These are phyloP conservation scores for Neoniphon sammara DNA, from an alignment of 2,797 vertebrate species.

Conservation along the genomic window DNA sequence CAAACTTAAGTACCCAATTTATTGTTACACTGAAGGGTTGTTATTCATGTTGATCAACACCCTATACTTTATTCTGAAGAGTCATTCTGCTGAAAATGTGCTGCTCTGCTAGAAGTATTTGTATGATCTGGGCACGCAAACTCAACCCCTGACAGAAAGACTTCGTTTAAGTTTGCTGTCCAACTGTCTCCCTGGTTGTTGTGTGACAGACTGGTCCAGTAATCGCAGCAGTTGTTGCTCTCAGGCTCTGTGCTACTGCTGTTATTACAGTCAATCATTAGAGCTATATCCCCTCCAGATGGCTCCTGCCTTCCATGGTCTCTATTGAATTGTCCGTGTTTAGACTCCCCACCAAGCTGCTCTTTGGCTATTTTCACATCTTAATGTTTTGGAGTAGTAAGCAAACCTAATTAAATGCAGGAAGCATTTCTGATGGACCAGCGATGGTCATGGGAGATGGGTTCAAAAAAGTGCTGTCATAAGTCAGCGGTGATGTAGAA, in stretches of 20 bases:
- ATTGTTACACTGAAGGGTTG: slow-evolving; percentile 3
- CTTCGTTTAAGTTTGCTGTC: slow-evolving; percentile 12
- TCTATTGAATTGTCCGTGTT: slow-evolving; percentile 76
- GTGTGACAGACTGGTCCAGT: slow-evolving; percentile 53
- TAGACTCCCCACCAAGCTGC: slow-evolving; percentile 61
- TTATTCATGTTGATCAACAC: slow-evolving; percentile 21
- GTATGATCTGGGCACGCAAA: slow-evolving; percentile 7
- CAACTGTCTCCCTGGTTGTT: slow-evolving; percentile 28
- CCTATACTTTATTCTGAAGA: not conserved
- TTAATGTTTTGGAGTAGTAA: slow-evolving; percentile 49
- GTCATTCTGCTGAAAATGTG: not conserved
- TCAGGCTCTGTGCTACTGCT: slow-evolving; percentile 60
- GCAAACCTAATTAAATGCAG: slow-evolving; percentile 56
- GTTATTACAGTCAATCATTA: slow-evolving; percentile 75
- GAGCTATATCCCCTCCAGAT: slow-evolving; percentile 78
- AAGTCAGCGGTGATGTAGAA: slow-evolving; percentile 32
- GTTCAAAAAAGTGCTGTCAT: slow-evolving; percentile 37
- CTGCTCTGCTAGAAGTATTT: slow-evolving; percentile 21
- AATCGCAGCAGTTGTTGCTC: slow-evolving; percentile 60
- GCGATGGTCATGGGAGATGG: slow-evolving; percentile 32
- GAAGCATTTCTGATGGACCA: slow-evolving; percentile 29
- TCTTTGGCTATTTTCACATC: slow-evolving; percentile 62
- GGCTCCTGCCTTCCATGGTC: slow-evolving; percentile 67
- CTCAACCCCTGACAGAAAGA: not conserved
- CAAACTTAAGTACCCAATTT: not conserved